Evolutionary conservation across 1,140 invertebrate species (phyloP).

Genomic region (Penaeus chinensis): DNA sequence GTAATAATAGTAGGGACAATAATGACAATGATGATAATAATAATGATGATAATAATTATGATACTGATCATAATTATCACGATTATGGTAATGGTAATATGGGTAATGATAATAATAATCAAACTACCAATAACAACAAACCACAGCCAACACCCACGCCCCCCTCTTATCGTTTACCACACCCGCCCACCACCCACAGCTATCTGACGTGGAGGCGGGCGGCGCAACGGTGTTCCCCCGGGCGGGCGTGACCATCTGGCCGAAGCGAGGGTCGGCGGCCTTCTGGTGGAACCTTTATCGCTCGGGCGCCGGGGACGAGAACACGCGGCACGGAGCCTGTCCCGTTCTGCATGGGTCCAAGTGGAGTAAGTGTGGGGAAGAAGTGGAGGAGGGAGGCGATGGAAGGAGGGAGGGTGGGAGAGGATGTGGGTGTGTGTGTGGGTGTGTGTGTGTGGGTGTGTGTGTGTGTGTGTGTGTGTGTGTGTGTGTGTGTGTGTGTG

Average conservation of each 20-base stretch:
- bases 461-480: background rate
- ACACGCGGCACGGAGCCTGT: constrained; percentile 71
- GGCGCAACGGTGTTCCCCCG: constrained; percentile 70
- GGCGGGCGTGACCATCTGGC: constrained; percentile 67
- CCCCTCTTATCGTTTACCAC: constrained; percentile 20
- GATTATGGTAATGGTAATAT: no score
- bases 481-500: background rate
- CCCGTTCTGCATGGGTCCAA: constrained; percentile 71
- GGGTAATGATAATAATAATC: no score
- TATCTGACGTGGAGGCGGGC: constrained; percentile 69
- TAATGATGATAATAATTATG: no score
- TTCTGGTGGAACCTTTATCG: constrained; percentile 72
- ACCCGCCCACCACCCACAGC: constrained; percentile 63
- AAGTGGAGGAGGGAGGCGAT: background rate
- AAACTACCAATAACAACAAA: no score
- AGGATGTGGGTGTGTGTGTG: background rate
- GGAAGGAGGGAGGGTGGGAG: no score
- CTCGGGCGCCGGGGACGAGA: constrained; percentile 68
- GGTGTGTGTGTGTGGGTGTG: background rate
- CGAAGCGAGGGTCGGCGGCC: constrained; percentile 67
- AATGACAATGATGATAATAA: no score
- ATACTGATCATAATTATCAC: no score
- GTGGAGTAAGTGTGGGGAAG: constrained; percentile 68
- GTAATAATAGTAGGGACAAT: no score
- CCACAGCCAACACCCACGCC: background rate